Evolutionary conservation across 2,797 vertebrate species (phyloP).

Genomic region (Fistularia commersonii): DNA sequence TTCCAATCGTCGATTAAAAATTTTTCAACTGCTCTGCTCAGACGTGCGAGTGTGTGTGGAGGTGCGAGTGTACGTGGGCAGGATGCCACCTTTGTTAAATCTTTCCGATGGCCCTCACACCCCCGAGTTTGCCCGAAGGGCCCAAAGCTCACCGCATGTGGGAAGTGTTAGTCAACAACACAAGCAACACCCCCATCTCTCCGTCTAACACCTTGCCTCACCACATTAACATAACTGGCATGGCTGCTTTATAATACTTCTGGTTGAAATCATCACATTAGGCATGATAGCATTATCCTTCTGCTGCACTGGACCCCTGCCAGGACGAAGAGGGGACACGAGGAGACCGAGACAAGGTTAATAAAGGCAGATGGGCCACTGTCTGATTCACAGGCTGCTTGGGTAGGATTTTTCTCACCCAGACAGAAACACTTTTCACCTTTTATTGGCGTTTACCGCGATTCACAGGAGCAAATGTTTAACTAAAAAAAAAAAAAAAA

Average conservation of each 20-base stretch:
- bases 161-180: constrained; percentile 61
- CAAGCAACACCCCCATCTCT: constrained; percentile 42
- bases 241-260: constrained; percentile 44
- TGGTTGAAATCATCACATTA: constrained; percentile 64
- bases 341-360: constrained; percentile 58
- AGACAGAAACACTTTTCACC: constrained; percentile 13
- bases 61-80: constrained; percentile 25
- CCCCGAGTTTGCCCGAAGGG: constrained; percentile 42
- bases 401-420: constrained; percentile 21
- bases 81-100: constrained; percentile 25
- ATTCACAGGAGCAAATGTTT: constrained; percentile 21
- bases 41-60: constrained; percentile 11
- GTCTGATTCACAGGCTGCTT: constrained; percentile 32
- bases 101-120: constrained; percentile 53
- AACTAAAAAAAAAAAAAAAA: neutral
- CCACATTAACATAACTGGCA: constrained; percentile 58
- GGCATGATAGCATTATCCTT: constrained; percentile 49
- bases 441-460: constrained; percentile 1
- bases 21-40: no score
- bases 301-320: constrained; percentile 46
- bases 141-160: constrained; percentile 43
- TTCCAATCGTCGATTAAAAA: no score
- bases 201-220: constrained; percentile 50
- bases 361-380: constrained; percentile 49
- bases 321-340: constrained; percentile 42